A percentile compares a stretch with the other conserved stretches of the same genome.
Conservation (phyloP, 2,113 vertebrate genomes). For the Epinephelus fuscoguttatus region DNA sequence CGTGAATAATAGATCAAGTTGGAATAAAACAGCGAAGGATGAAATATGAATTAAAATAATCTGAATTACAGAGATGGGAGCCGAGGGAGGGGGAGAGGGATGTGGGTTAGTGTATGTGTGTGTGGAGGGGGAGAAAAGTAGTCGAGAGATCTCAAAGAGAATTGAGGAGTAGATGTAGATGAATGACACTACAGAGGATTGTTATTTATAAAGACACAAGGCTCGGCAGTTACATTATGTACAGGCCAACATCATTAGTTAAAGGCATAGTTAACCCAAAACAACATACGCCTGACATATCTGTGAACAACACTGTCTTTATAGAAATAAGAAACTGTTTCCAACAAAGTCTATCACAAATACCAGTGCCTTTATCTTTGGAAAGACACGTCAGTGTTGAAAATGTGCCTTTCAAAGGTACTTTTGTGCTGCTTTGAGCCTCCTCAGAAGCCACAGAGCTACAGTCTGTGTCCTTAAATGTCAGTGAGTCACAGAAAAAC, state of each 20-base stretch:
- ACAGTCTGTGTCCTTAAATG: conserved; percentile 13
- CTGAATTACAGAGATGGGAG: conserved; percentile 52
- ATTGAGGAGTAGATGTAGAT: conserved; percentile 43
- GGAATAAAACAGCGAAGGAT: conserved; percentile 65
- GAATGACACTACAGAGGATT: conserved; percentile 20
- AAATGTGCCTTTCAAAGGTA: background rate
- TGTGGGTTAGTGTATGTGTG: background rate
- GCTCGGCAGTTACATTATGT: background rate
- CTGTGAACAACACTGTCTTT: background rate
- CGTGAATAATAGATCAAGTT: conserved; percentile 75
- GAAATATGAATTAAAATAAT: conserved; percentile 77
- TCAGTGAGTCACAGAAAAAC: background rate
- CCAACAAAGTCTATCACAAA: background rate
- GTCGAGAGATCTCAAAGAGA: conserved; percentile 55
- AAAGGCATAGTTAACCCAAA: conserved; percentile 22
- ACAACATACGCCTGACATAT: background rate
- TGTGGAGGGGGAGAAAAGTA: background rate
- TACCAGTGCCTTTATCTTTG: background rate
- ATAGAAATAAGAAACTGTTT: background rate
- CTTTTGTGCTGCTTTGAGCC: background rate
- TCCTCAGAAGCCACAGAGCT: background rate
- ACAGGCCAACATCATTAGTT: background rate
- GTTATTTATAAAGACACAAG: conserved; percentile 28
- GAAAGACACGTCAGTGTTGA: background rate
- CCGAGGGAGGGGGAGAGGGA: background rate